A percentile compares a stretch with the other conserved stretches of the same genome.
Evolutionary conservation across 1,140 invertebrate species (phyloP).

Genomic region (Mycetomoellerius zeteki): DNA sequence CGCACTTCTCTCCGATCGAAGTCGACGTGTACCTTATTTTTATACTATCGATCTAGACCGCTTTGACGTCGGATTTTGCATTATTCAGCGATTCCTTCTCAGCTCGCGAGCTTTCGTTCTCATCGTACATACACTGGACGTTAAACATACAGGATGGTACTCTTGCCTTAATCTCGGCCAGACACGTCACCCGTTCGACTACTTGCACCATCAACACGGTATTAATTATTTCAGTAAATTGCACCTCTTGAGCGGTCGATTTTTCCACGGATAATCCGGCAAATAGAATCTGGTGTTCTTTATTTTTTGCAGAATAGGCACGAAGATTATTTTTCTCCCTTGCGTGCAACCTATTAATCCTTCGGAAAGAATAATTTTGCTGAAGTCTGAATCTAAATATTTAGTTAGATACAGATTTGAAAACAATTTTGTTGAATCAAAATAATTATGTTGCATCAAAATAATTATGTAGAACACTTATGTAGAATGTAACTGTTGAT

Average conservation of each 20-base stretch:
- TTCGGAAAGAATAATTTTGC: too few species aligned
- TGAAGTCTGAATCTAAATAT: too few species aligned
- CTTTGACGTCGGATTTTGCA: conserved; percentile 71
- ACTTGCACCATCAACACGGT: background rate
- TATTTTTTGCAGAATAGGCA: background rate
- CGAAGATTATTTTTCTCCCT: background rate
- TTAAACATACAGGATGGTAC: conserved; percentile 34
- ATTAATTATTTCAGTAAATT: conserved; percentile 70
- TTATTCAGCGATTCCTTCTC: conserved; percentile 71
- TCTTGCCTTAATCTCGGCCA: conserved; percentile 48
- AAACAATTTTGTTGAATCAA: too few species aligned
- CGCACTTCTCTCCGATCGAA: conserved; percentile 7
- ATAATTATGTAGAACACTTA: too few species aligned
- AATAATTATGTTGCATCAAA: too few species aligned
- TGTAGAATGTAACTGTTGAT: too few species aligned
- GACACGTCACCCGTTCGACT: conserved; percentile 20
- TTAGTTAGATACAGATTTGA: too few species aligned
- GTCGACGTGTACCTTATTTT: conserved; percentile 77
- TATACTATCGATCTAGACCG: conserved; percentile 77
- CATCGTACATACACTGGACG: conserved; percentile 44
- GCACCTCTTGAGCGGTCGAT: conserved; percentile 14
- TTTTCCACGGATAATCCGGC: conserved; percentile 60
- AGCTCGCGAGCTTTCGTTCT: conserved; percentile 41
- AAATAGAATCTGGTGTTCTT: background rate
- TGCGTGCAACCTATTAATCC: background rate